These are phyloP conservation scores for Heliothis virescens DNA, from an alignment of 1,140 invertebrate genomes.

Conservation along the genomic window DNA sequence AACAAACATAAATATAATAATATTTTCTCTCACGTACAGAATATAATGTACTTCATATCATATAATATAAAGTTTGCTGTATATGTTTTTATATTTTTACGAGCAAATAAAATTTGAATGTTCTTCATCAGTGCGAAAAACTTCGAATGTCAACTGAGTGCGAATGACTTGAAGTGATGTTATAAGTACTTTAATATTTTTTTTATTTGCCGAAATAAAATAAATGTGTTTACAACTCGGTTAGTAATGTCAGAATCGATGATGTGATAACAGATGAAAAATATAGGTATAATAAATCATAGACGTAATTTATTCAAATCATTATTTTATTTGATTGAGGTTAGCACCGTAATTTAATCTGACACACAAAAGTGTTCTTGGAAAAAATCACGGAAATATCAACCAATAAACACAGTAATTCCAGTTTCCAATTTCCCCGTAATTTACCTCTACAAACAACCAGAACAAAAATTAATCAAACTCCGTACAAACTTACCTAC, in stretches of 20 bases:
- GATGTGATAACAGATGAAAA: not conserved
- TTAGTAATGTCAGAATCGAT: not conserved
- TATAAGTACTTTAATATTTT: too few species aligned
- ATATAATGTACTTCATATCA: constrained; percentile 25
- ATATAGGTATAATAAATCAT: too few species aligned
- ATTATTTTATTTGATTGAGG: too few species aligned
- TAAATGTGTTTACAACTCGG: not conserved
- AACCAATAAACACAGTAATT: too few species aligned
- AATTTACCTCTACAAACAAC: too few species aligned
- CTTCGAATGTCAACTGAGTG: constrained; percentile 18
- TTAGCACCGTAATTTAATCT: too few species aligned
- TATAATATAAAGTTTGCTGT: constrained; percentile 28
- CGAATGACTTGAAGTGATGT: not conserved
- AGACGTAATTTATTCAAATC: too few species aligned
- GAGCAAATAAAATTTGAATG: constrained; percentile 22
- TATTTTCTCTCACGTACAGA: constrained; percentile 18
- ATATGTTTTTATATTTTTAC: constrained; percentile 20
- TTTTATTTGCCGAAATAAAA: not conserved
- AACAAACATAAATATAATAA: constrained; percentile 34
- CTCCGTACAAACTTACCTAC: not conserved
- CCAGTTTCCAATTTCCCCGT: too few species aligned
- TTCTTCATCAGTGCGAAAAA: constrained; percentile 26
- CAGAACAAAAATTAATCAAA: not conserved
- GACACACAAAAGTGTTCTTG: too few species aligned
- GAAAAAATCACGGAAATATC: too few species aligned